A percentile compares a stretch with the other conserved stretches of the same genome.
phyloP scores from a whole-genome alignment of 2,888 invertebrate genomes.

The Dicyrtomina minuta region DNA sequence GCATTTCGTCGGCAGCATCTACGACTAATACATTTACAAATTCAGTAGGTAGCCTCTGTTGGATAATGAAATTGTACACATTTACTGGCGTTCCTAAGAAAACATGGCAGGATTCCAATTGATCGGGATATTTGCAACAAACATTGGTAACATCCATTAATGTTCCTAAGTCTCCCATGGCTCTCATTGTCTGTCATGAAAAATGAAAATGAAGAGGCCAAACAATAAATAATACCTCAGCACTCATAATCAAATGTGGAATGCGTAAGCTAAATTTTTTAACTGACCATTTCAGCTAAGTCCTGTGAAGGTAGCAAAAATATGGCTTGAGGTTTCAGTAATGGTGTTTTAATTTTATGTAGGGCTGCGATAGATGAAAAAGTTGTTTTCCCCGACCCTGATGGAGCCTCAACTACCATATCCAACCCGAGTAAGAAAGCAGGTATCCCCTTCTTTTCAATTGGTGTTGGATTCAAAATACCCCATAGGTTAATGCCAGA shows the following conservation, averaged over 20 bases:
- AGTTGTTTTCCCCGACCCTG: conserved; percentile 23
- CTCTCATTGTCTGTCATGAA: conserved; percentile 5
- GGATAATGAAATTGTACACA: conserved; percentile 1
- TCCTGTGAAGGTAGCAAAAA: conserved; percentile 8
- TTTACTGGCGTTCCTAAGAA: conserved; percentile 9
- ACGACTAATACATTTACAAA: conserved; percentile 10
- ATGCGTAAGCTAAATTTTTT: neutral
- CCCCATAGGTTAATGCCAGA: conserved; percentile 19
- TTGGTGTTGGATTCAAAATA: neutral
- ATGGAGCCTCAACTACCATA: conserved; percentile 15
- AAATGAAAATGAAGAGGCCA: conserved; percentile 3
- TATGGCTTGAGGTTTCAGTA: conserved; percentile 15
- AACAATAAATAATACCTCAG: neutral
- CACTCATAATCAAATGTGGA: too few relatives aligned
- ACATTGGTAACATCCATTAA: conserved; percentile 6
- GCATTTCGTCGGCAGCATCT: conserved; percentile 17
- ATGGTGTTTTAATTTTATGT: conserved; percentile 5
- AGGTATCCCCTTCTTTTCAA: conserved; percentile 15
- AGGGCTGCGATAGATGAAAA: conserved; percentile 14
- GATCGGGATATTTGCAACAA: conserved; percentile 8
- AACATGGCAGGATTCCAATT: conserved; percentile 1
- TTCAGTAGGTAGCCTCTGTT: conserved; percentile 6
- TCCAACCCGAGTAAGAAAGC: conserved; percentile 13
- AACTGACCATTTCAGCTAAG: conserved; percentile 8
- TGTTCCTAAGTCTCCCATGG: conserved; percentile 18